phyloP scores from a whole-genome alignment of 2,888 invertebrate species.

The Tolmerus cingulatus region DNA sequence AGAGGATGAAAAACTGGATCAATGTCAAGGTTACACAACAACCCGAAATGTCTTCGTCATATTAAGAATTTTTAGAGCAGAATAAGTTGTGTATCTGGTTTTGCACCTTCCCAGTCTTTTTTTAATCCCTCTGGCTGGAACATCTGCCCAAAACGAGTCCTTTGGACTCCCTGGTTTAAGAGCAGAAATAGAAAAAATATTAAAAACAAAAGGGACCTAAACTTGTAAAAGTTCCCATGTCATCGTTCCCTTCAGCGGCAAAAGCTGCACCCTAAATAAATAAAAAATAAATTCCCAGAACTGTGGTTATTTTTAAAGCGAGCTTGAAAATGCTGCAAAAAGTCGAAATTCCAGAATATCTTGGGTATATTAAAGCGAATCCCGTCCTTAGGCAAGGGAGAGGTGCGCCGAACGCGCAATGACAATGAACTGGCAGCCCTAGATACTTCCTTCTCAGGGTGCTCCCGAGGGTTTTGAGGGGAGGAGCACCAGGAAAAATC shows the following conservation, averaged over 20 bases:
- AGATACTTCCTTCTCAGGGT: conserved; percentile 11
- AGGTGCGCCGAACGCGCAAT: not conserved
- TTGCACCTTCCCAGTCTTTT: not conserved
- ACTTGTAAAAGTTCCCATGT: not conserved
- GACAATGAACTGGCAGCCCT: conserved; percentile 42
- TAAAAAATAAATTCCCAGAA: not conserved
- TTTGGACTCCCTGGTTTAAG: not conserved
- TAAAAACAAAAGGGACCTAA: not conserved
- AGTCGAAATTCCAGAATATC: not conserved
- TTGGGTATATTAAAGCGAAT: not conserved
- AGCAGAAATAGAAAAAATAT: not conserved
- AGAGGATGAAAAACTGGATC: not conserved
- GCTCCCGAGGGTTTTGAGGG: not conserved
- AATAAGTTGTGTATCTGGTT: not conserved
- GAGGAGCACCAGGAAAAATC: conserved; percentile 15
- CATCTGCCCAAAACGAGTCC: not conserved
- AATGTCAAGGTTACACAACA: not conserved
- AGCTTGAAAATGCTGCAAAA: not conserved
- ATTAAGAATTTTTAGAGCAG: not conserved
- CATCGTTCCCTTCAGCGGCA: not conserved
- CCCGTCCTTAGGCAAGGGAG: not conserved
- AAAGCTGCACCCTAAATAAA: not conserved
- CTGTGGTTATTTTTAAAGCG: not conserved
- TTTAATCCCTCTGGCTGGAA: not conserved
- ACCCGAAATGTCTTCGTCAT: not conserved